Base-by-base conservation (phyloP, 1,140 invertebrate species). In the Cydia fagiglandana region DNA sequence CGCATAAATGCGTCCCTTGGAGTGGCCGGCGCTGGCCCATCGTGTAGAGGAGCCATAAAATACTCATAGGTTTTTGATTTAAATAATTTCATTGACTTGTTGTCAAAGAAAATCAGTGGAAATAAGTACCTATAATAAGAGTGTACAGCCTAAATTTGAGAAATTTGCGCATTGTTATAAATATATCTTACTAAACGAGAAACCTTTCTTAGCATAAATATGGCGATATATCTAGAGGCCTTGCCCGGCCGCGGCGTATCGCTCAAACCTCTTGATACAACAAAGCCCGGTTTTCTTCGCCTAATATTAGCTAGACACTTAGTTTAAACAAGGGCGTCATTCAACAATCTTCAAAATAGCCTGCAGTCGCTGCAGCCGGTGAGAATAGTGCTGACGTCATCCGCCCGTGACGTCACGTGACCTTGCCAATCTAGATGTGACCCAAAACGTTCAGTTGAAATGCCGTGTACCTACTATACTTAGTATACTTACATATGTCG, bases 341-440 rank as follows among this genome's bases (percentile, higher is more conserved):
- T 70, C 66, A 70, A 70, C 66, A 38, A 70, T 70, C 66, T 38
- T 70, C 30, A 70, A 77, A 68, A 79, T 76, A 77, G 74, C 45
- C 17, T 70, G 66, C 66, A 70, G 30, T 64, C 64, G 17, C 41
- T 68, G 41, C 17, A 64, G 64, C 17, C 66, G 64, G 70, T 53
- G 53, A 76, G 56, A 80, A 76, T 76, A 75, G 73, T 47, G 47
- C 50, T 81, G 70, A 81, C 77, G 79, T 81, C 79, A 79, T 76
- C 10, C 34, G 12, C 12, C 12, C n/a, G 73, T 80, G 77, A 78
- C 79, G 77, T 78, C 79, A 78, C 64, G 7, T 56, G 76, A 73
- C 79, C 76, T 80, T 80, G 53, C 64, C 34, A 38, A 38, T 41
- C 75, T 78, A 34, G 9, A 74, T n/a, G 53, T 13, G 45, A 50